phyloP scores from a whole-genome alignment of 1,140 invertebrate genomes.

The Saxidomus purpurata region DNA sequence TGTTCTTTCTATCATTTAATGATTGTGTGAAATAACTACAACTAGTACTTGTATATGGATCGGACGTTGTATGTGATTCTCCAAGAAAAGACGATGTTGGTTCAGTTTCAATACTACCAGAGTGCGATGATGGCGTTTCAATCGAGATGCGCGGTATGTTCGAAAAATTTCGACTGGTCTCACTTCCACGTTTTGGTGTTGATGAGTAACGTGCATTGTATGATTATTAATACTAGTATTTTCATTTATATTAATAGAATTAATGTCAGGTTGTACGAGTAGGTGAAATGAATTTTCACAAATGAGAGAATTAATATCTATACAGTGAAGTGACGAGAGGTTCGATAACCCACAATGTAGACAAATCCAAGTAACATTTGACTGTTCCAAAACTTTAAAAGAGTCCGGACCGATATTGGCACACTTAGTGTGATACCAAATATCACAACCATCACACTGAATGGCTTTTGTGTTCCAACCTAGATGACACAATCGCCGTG shows the following conservation, averaged over 20 bases:
- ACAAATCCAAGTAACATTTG: conserved; percentile 48
- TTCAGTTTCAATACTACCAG: too few relatives aligned
- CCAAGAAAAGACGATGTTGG: too few relatives aligned
- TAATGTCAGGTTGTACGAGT: neutral
- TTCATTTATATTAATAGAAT: too few relatives aligned
- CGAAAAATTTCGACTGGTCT: neutral
- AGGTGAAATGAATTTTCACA: neutral
- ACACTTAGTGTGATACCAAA: conserved; percentile 50
- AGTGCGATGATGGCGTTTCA: neutral
- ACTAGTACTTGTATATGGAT: neutral
- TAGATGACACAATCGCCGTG: too few relatives aligned
- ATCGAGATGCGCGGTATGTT: neutral
- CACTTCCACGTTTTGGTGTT: neutral
- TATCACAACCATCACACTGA: conserved; percentile 45
- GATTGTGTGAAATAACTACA: neutral
- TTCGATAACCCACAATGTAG: conserved; percentile 38
- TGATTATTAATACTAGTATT: too few relatives aligned
- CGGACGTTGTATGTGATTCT: too few relatives aligned
- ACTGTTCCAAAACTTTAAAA: neutral
- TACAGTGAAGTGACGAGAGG: conserved; percentile 13
- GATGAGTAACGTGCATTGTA: too few relatives aligned
- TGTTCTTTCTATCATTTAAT: neutral
- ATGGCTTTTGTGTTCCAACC: conserved; percentile 48
- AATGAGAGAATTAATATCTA: neutral
- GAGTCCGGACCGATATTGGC: conserved; percentile 7